Percentiles rank a stretch among this genome's conserved stretches.
phyloP scores from a whole-genome alignment of 2,113 vertebrate genomes.

The Galemys pyrenaicus region DNA sequence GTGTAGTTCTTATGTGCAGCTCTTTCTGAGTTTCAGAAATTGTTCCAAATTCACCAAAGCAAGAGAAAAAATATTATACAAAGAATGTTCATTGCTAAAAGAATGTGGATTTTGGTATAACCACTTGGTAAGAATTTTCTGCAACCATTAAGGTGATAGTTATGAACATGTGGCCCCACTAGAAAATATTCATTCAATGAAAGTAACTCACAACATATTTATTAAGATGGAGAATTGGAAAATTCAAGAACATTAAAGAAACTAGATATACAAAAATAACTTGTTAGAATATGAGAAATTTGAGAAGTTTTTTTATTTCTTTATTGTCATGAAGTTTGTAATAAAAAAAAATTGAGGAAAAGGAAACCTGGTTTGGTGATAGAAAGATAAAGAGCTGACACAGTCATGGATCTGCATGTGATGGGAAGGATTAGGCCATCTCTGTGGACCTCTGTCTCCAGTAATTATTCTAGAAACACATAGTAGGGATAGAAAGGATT shows the following conservation, averaged over 20 bases:
- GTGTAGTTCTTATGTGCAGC: rapidly evolving
- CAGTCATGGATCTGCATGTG: rapidly evolving
- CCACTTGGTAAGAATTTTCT: no score
- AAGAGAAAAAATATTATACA: background rate
- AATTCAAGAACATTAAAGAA: background rate
- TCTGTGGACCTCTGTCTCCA: rapidly evolving
- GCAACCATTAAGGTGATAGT: background rate
- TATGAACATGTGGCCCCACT: rapidly evolving
- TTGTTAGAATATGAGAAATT: background rate
- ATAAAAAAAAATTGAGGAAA: background rate
- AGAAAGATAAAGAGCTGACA: background rate
- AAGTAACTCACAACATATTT: background rate
- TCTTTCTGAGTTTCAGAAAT: background rate
- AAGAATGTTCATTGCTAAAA: background rate
- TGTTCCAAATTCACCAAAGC: background rate
- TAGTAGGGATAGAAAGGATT: rapidly evolving
- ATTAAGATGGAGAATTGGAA: background rate
- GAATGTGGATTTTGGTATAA: background rate
- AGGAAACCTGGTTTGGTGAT: background rate
- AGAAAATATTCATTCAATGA: background rate
- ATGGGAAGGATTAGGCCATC: rapidly evolving
- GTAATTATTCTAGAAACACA: background rate
- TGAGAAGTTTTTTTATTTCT: background rate
- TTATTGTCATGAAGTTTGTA: background rate
- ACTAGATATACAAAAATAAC: background rate